Evolutionary conservation across 2,113 vertebrate genomes (phyloP).

Genomic region (Gulo gulo): DNA sequence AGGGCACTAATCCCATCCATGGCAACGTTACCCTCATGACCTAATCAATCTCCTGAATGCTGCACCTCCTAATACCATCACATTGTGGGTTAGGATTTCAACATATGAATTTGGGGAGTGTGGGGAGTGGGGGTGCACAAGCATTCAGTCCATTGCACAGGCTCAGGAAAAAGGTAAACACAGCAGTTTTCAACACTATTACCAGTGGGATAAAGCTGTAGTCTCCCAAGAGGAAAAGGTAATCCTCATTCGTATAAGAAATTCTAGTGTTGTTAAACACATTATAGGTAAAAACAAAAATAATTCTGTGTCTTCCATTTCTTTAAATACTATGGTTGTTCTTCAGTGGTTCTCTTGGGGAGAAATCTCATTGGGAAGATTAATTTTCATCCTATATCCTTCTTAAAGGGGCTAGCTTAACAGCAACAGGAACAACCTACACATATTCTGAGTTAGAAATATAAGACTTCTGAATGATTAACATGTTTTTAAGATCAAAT

Average conservation of each 20-base stretch:
- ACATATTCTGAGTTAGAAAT: not conserved
- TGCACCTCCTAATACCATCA: not conserved
- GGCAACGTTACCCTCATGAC: not conserved
- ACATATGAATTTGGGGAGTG: not conserved
- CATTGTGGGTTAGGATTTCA: not conserved
- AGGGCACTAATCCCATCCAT: not conserved
- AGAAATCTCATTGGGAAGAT: not conserved
- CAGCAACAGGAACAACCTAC: not conserved
- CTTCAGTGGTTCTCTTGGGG: not conserved
- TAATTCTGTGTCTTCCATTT: not conserved
- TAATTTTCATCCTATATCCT: not conserved
- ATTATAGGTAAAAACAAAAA: not conserved
- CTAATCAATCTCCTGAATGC: not conserved
- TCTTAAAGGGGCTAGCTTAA: not conserved
- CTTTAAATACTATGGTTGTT: not conserved
- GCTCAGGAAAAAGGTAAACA: not conserved
- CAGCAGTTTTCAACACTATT: not conserved
- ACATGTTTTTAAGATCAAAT: slow-evolving; percentile 29
- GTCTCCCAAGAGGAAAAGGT: not conserved
- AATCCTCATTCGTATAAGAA: not conserved
- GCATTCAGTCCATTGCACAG: not conserved
- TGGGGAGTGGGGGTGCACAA: not conserved
- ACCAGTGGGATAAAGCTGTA: not conserved
- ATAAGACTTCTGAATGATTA: not conserved
- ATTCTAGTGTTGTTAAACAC: not conserved